Conservation (phyloP, 2,888 invertebrate species). For the Dicycla oo region DNA sequence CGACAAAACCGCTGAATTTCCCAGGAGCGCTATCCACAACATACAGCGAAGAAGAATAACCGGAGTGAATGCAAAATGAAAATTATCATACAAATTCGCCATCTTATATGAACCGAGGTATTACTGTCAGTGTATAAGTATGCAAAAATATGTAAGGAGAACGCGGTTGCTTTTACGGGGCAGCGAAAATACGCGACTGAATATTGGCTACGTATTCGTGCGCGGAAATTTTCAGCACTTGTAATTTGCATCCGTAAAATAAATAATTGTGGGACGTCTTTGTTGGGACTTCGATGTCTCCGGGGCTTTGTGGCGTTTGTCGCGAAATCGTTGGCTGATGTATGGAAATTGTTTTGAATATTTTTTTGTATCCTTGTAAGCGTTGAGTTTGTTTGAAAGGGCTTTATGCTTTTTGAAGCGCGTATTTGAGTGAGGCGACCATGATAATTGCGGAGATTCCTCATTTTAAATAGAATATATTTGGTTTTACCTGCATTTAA, state of each 20-base stretch:
- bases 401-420: constrained; percentile 24
- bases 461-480: neutral
- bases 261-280: constrained; percentile 77
- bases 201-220: constrained; percentile 75
- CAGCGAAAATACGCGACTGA: constrained; percentile 75
- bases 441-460: constrained; percentile 7
- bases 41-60: constrained; percentile 86
- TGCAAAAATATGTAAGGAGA: constrained; percentile 87
- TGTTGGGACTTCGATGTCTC: constrained; percentile 64
- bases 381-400: constrained; percentile 35
- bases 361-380: constrained; percentile 41
- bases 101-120: constrained; percentile 86
- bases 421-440: constrained; percentile 11
- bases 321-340: constrained; percentile 46
- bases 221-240: constrained; percentile 77
- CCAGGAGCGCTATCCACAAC: constrained; percentile 88
- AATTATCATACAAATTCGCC: constrained; percentile 90
- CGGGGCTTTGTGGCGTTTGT: constrained; percentile 49
- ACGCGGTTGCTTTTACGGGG: constrained; percentile 81
- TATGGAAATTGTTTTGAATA: constrained; percentile 53
- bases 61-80: constrained; percentile 89
- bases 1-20: constrained; percentile 86
- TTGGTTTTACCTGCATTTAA: too few species aligned
- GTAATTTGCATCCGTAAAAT: constrained; percentile 81
- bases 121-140: constrained; percentile 85